Conservation (phyloP, 2,888 invertebrate genomes). For the Amblyteles armatorius region DNA sequence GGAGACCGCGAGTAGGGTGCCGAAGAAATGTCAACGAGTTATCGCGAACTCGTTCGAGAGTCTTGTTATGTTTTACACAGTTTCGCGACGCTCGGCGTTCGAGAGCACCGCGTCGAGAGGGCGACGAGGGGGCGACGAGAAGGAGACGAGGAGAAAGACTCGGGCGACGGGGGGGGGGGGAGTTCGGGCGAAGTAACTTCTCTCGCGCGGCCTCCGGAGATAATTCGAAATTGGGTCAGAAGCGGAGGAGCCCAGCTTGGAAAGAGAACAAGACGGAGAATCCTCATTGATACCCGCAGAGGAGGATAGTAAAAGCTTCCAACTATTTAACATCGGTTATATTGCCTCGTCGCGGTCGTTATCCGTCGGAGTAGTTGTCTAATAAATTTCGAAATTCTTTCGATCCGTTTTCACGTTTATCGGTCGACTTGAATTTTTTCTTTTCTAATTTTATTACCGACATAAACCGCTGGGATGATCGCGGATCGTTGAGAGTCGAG, state of each 20-base stretch:
- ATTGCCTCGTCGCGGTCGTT: conserved; percentile 39
- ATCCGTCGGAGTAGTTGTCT: conserved; percentile 13
- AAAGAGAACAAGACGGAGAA: conserved; percentile 49
- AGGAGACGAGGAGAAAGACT: conserved; percentile 45
- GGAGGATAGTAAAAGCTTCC: conserved; percentile 47
- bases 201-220: conserved; percentile 65
- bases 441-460: conserved; percentile 8
- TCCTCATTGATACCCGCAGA: conserved; percentile 66
- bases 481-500: background rate
- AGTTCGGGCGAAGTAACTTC: conserved; percentile 52
- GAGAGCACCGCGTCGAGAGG: conserved; percentile 25
- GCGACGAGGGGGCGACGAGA: conserved; percentile 18
- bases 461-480: background rate
- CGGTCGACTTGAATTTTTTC: conserved; percentile 24
- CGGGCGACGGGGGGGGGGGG: background rate
- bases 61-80: conserved; percentile 60
- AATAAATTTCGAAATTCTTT: conserved; percentile 45
- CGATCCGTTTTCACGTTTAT: background rate
- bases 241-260: conserved; percentile 63
- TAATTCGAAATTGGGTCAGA: conserved; percentile 70
- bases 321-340: conserved; percentile 61
- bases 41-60: conserved; percentile 47
- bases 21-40: conserved; percentile 61
- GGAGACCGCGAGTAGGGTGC: conserved; percentile 6
- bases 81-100: conserved; percentile 44